Percentiles rank a stretch among this genome's conserved stretches.
Conservation (phyloP, 2,797 vertebrate genomes). For the Discoglossus pictus region DNA sequence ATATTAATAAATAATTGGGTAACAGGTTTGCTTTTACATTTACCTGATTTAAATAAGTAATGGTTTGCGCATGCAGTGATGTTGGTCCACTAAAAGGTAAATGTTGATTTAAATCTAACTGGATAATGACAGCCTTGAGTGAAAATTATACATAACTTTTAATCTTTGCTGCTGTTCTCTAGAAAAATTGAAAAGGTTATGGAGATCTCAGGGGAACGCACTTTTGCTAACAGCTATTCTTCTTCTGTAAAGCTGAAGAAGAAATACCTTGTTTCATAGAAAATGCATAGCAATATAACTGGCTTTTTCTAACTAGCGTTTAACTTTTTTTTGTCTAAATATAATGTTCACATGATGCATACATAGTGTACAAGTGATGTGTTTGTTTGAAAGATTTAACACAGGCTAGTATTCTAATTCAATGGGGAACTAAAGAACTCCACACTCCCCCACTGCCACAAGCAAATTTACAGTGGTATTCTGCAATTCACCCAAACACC, state of each 20-base stretch:
- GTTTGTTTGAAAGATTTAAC: too few species aligned
- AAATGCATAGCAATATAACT: background rate
- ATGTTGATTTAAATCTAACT: constrained; percentile 8
- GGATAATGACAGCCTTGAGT: constrained; percentile 1
- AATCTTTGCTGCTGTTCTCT: constrained; percentile 22
- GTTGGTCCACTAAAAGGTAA: background rate
- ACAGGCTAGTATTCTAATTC: too few species aligned
- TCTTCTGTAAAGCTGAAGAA: background rate
- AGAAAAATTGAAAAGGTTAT: constrained; percentile 22
- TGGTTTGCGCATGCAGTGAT: background rate
- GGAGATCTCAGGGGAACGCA: background rate
- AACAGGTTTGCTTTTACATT: background rate
- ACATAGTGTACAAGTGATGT: too few species aligned
- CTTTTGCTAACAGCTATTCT: constrained; percentile 3
- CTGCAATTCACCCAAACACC: too few species aligned
- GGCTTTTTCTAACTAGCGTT: background rate
- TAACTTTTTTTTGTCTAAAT: too few species aligned
- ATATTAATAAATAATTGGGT: constrained; percentile 26
- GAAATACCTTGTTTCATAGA: background rate
- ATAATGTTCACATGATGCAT: too few species aligned
- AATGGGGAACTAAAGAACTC: too few species aligned
- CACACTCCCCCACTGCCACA: too few species aligned
- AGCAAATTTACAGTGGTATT: too few species aligned
- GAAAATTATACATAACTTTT: constrained; percentile 8
- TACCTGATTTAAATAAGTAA: constrained; percentile 6